Evolutionary conservation across 2,888 invertebrate species (phyloP).

Genomic region (Apocheima hispidaria): DNA sequence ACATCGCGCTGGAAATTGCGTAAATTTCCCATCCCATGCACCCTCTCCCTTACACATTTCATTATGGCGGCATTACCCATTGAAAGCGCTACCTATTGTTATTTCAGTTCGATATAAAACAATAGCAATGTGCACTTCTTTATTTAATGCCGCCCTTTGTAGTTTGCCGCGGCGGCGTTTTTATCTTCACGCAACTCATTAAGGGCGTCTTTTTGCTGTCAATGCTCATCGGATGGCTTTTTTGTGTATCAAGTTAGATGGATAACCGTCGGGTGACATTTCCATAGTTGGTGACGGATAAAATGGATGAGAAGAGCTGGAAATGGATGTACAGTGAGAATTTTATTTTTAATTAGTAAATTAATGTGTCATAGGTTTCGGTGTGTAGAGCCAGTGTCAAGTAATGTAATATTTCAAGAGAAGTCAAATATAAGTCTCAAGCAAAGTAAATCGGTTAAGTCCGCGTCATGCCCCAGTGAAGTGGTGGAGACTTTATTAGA

Average conservation of each 20-base stretch:
- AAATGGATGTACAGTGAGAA: constrained; percentile 5
- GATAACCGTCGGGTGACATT: constrained; percentile 44
- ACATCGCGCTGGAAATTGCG: neutral
- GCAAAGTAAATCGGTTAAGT: no score
- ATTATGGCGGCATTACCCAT: constrained; percentile 80
- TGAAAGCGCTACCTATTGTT: constrained; percentile 86
- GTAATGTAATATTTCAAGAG: no score
- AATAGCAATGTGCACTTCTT: constrained; percentile 55
- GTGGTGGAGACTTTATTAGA: no score
- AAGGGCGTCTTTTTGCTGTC: constrained; percentile 57
- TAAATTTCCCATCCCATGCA: constrained; percentile 56
- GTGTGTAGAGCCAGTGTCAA: no score
- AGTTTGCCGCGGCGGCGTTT: constrained; percentile 73
- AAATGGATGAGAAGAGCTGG: constrained; percentile 21
- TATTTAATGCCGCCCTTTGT: constrained; percentile 80
- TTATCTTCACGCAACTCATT: constrained; percentile 78
- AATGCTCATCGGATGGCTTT: constrained; percentile 54
- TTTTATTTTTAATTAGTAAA: constrained; percentile 24
- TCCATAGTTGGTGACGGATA: constrained; percentile 46
- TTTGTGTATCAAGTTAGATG: constrained; percentile 56
- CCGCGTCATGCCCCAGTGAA: no score
- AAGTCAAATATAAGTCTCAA: no score
- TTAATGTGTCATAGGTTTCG: neutral
- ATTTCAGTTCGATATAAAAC: constrained; percentile 85
- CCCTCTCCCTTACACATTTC: constrained; percentile 58